Conservation (phyloP, 2,797 vertebrate species). For the Enteromius paludinosus region DNA sequence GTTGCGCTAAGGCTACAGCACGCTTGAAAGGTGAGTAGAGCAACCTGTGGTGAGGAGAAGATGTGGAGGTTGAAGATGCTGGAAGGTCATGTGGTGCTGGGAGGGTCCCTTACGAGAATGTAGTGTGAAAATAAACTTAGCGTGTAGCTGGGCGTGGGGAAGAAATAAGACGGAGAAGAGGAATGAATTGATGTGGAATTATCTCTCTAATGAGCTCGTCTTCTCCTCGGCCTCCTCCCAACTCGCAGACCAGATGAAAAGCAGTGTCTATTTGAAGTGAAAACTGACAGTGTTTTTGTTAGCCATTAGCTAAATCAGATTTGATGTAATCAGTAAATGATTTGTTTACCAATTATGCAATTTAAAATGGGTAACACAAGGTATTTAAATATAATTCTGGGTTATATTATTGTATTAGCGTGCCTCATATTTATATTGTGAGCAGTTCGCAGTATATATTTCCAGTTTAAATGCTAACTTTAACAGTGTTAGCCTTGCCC, state of each 20-base stretch:
- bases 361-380: background rate
- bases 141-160: conserved; percentile 12
- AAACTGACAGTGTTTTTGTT: background rate
- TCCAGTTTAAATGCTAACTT: background rate
- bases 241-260: background rate
- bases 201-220: conserved; percentile 65
- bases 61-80: conserved; percentile 62
- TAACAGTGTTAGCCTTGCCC: background rate
- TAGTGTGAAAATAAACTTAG: conserved; percentile 73
- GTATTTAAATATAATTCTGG: background rate
- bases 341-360: background rate
- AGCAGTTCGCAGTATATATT: background rate
- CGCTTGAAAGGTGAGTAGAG: conserved; percentile 48
- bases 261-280: background rate
- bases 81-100: conserved; percentile 49
- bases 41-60: conserved; percentile 28
- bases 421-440: background rate
- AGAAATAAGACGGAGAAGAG: conserved; percentile 20
- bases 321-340: background rate
- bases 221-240: conserved; percentile 57
- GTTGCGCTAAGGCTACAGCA: background rate
- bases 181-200: conserved; percentile 24
- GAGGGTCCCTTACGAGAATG: conserved; percentile 59
- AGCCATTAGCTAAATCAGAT: background rate
- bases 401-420: background rate